Base-by-base conservation (phyloP, 1,140 invertebrate species). In the Ceratitis capitata region DNA sequence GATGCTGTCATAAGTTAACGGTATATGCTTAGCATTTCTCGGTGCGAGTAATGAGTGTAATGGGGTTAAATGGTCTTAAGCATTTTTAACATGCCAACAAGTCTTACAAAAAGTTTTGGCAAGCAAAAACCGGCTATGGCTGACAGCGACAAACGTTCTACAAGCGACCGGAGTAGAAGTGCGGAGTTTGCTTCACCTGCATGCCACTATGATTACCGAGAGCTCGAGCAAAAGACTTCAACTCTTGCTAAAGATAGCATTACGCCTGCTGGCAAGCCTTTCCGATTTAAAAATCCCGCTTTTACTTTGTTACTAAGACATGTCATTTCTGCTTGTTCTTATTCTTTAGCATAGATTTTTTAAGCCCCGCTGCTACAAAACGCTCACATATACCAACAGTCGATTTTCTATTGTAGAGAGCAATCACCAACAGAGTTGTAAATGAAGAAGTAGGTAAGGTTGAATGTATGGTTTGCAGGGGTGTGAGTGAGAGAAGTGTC, bases 51-150 rank as follows among this genome's bases (percentile, higher is more conserved):
- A 83, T 83, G 82, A 83, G 82, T 53, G 49, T 32, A 53, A 83
- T 49, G 82, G 82, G 82, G 82, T 83, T 83, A 83, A 83, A 83
- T 49, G 49, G 88, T 88, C 89, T 90, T 88, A 56, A 88, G 84
- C 85, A 89, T 88, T 89, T 87, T 87, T 85, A 83, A 86, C 86
- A 87, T 88, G 87, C 87, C 88, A 87, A 56, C 82, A 7, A 83
- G 12, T 49, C 42, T 32, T 45, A 78, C 39, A 83, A 83, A 83
- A 83, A 83, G 45, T 83, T 83, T 83, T 83, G 47, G 23, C 82
- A 53, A 53, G 32, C 45, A 83, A 14, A 29, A 49, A 26, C n/a
- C 10, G 6, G 12, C 42, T 49, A 42, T 16, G n/a, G n/a, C 69
- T 78, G 69, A 78, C 32, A 78, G 69, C 69, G 47, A 82, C 26